phyloP scores from a whole-genome alignment of 1,140 invertebrate genomes.

The Pemphigus obesinymphae region DNA sequence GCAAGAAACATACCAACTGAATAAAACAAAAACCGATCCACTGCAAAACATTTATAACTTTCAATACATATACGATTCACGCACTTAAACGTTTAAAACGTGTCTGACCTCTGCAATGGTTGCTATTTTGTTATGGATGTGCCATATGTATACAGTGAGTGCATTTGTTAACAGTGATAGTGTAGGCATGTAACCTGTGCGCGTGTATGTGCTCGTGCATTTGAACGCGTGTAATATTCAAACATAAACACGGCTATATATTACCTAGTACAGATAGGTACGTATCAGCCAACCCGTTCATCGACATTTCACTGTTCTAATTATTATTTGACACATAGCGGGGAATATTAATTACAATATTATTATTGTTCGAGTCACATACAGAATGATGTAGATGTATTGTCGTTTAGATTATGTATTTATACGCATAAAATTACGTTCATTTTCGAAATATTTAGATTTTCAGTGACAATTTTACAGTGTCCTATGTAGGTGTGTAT shows the following conservation, averaged over 20 bases:
- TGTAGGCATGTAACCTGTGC: background rate
- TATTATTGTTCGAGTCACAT: background rate
- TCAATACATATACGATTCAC: background rate
- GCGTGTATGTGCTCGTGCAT: slow-evolving; percentile 30
- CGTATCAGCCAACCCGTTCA: background rate
- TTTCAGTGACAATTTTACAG: background rate
- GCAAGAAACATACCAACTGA: background rate
- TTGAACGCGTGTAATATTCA: slow-evolving; percentile 16
- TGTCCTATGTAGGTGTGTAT: background rate
- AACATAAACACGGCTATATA: background rate
- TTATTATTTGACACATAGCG: background rate
- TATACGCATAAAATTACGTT: background rate
- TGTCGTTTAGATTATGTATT: background rate
- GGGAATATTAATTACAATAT: slow-evolving; percentile 11
- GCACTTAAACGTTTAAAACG: background rate
- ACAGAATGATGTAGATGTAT: no score
- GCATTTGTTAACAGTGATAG: background rate
- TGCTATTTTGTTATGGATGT: background rate
- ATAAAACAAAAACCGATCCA: background rate
- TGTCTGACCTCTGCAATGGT: background rate
- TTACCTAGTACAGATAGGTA: no score
- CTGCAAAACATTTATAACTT: background rate
- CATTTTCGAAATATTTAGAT: background rate
- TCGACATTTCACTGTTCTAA: background rate
- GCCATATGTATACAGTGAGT: slow-evolving; percentile 1